Conservation (phyloP, 2,797 vertebrate genomes). For the Bradypodion ventrale region DNA sequence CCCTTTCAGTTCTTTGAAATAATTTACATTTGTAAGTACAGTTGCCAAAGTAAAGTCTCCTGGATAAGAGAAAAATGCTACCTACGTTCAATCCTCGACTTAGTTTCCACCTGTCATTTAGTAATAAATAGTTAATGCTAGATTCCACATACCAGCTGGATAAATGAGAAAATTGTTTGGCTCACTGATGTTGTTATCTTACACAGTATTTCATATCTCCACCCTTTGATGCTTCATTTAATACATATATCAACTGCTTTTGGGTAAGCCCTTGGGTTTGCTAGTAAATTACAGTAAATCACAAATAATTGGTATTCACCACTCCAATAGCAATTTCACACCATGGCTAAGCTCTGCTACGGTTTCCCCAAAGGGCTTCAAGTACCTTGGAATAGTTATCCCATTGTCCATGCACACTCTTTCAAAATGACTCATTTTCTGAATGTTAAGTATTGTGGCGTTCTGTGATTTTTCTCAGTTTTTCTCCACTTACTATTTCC, state of each 20-base stretch:
- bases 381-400: slow-evolving; percentile 68
- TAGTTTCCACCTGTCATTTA: slow-evolving; percentile 10
- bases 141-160: background rate
- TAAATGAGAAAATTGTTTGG: slow-evolving; percentile 25
- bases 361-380: slow-evolving; percentile 53
- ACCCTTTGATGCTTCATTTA: slow-evolving; percentile 53
- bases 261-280: slow-evolving; percentile 61
- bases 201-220: slow-evolving; percentile 40
- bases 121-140: slow-evolving; percentile 16
- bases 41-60: slow-evolving; percentile 1
- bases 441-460: slow-evolving; percentile 65
- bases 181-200: slow-evolving; percentile 36
- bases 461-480: slow-evolving; percentile 52
- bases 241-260: slow-evolving; percentile 51
- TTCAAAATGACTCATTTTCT: slow-evolving; percentile 64
- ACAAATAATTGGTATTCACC: slow-evolving; percentile 69
- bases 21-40: slow-evolving; percentile 22
- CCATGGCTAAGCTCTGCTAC: slow-evolving; percentile 57
- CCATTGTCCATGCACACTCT: slow-evolving; percentile 60
- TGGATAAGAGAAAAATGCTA: background rate
- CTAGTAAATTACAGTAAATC: slow-evolving; percentile 66
- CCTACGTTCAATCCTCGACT: background rate
- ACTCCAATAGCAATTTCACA: slow-evolving; percentile 65
- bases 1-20: background rate
- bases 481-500: slow-evolving; percentile 51